A percentile compares a stretch with the other conserved stretches of the same genome.
phyloP scores from a whole-genome alignment of 2,888 invertebrate genomes.

The Keiferia lycopersicella region DNA sequence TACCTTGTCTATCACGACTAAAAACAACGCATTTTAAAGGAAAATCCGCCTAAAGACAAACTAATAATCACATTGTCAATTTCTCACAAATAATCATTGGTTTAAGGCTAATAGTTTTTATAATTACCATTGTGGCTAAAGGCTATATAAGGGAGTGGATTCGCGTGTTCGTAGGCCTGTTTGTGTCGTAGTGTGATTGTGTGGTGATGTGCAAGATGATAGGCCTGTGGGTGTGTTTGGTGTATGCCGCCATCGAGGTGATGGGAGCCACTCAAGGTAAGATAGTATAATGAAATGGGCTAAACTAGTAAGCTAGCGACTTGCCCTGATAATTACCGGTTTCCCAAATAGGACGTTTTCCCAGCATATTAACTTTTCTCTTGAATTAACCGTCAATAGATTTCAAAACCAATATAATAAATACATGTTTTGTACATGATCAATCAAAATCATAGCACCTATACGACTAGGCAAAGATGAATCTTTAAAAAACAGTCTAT shows the following conservation, averaged over 20 bases:
- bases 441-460: too few species aligned
- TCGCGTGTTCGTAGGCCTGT: neutral
- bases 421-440: too few species aligned
- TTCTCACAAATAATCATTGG: neutral
- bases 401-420: too few species aligned
- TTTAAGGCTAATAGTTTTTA: neutral
- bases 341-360: too few species aligned
- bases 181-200: neutral
- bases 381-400: too few species aligned
- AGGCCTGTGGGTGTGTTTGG: constrained; percentile 10
- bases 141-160: constrained; percentile 1
- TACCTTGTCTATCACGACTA: neutral
- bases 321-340: too few species aligned
- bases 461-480: too few species aligned
- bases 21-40: neutral
- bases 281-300: neutral
- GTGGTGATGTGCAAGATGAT: neutral
- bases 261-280: neutral
- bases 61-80: neutral
- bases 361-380: too few species aligned
- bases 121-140: neutral
- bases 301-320: too few species aligned
- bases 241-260: constrained; percentile 9
- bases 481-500: too few species aligned
- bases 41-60: constrained; percentile 11